Conservation (phyloP, 2,888 invertebrate genomes). For the Drosophila pseudotalamancana region DNA sequence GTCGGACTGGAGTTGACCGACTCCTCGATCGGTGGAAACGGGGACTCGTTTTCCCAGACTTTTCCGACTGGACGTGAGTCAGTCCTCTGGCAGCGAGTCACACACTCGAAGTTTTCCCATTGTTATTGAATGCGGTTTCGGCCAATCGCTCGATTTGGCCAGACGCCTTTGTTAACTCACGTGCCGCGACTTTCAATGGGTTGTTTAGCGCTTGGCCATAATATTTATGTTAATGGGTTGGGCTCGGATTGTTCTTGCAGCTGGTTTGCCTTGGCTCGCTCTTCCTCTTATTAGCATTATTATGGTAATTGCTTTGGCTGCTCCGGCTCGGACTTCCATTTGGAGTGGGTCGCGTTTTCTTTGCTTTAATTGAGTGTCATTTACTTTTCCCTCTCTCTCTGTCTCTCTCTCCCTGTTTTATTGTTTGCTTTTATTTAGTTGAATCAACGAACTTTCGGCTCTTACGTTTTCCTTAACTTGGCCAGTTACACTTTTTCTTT, state of each 20-base stretch:
- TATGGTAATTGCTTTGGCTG: constrained; percentile 57
- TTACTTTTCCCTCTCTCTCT: constrained; percentile 24
- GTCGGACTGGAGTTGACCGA: constrained; percentile 18
- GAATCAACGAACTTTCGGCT: constrained; percentile 36
- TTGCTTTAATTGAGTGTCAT: constrained; percentile 42
- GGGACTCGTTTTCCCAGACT: constrained; percentile 34
- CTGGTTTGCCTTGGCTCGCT: constrained; percentile 18
- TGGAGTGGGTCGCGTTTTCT: constrained; percentile 34
- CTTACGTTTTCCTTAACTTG: constrained; percentile 7
- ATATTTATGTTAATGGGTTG: constrained; percentile 38
- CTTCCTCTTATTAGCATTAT: constrained; percentile 57
- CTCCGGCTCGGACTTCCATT: constrained; percentile 30
- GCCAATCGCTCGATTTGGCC: constrained; percentile 16
- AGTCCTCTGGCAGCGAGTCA: constrained; percentile 7
- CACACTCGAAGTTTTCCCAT: constrained; percentile 25
- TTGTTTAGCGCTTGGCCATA: constrained; percentile 19
- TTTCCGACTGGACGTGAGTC: constrained; percentile 30
- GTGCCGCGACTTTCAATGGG: constrained; percentile 42
- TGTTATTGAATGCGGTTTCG: constrained; percentile 27
- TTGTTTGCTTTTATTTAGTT: constrained; percentile 50
- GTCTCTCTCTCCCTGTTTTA: too few species aligned
- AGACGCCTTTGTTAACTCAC: constrained; percentile 39
- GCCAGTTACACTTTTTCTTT: constrained; percentile 43
- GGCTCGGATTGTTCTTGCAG: background rate
- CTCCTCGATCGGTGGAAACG: constrained; percentile 20